These are phyloP conservation scores for Phengaris arion DNA, from an alignment of 2,888 invertebrate species.

Conservation along the genomic window DNA sequence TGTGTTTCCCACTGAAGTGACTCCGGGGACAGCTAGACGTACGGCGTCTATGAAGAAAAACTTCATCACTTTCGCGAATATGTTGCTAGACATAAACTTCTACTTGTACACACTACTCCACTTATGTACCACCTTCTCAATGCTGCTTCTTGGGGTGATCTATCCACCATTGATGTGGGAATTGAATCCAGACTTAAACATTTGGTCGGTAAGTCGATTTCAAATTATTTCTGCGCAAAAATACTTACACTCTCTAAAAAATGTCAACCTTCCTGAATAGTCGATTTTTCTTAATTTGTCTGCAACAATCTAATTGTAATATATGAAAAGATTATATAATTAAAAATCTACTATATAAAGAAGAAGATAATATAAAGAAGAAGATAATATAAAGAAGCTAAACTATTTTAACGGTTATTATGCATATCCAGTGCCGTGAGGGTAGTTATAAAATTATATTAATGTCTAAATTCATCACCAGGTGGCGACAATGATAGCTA, in stretches of 20 bases:
- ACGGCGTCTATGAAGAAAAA: conserved; percentile 70
- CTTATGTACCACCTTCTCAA: conserved; percentile 75
- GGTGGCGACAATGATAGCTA: conserved; percentile 58
- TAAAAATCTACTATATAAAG: too few relatives aligned
- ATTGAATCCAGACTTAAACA: conserved; percentile 61
- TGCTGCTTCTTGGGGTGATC: conserved; percentile 71
- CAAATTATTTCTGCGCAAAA: too few relatives aligned
- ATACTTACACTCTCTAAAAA: too few relatives aligned
- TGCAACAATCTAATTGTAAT: too few relatives aligned
- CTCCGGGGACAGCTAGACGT: conserved; percentile 64
- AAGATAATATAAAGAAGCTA: too few relatives aligned
- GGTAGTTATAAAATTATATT: neutral
- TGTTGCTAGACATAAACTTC: conserved; percentile 71
- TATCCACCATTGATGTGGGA: conserved; percentile 78
- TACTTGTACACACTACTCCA: conserved; percentile 78
- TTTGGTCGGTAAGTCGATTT: conserved; percentile 62
- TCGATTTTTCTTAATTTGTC: too few relatives aligned
- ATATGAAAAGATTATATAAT: too few relatives aligned
- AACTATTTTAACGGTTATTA: too few relatives aligned
- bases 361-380: too few relatives aligned
- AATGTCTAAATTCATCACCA: conserved; percentile 38
- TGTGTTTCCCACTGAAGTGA: conserved; percentile 61
- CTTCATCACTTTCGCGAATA: conserved; percentile 64
- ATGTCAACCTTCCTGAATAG: too few relatives aligned
- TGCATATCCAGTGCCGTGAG: neutral